A percentile compares a stretch with the other conserved stretches of the same genome.
phyloP scores from a whole-genome alignment of 2,797 vertebrate genomes.

The Picus viridis region DNA sequence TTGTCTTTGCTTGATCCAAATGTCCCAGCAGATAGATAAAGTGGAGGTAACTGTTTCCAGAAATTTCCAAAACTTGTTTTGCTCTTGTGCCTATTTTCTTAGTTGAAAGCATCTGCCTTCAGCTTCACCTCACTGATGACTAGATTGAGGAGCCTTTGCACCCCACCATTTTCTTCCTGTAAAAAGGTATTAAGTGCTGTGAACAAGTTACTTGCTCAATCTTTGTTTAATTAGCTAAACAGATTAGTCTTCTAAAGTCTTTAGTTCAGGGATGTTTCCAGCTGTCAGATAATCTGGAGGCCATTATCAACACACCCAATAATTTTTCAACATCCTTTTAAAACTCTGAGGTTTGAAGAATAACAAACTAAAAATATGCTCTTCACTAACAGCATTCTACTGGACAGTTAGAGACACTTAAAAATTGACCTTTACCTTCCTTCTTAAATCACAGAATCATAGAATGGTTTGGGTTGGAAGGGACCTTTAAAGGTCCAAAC shows the following conservation, averaged over 20 bases:
- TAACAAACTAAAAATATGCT: background rate
- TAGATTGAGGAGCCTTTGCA: background rate
- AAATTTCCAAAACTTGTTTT: background rate
- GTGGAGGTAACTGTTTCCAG: background rate
- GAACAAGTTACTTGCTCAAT: background rate
- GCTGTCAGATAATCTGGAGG: background rate
- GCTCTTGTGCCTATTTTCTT: background rate
- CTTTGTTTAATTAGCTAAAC: conserved; percentile 39
- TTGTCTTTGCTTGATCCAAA: background rate
- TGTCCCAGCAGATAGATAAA: background rate
- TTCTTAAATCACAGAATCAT: background rate
- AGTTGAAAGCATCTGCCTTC: background rate
- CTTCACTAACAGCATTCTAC: background rate
- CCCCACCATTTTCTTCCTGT: background rate
- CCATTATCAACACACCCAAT: background rate
- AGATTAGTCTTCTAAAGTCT: conserved; percentile 18
- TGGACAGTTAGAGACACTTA: background rate
- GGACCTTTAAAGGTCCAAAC: too few species aligned
- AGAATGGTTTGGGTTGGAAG: too few species aligned
- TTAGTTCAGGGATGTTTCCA: conserved; percentile 33
- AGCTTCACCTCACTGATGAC: background rate
- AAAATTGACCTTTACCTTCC: background rate
- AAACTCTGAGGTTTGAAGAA: background rate
- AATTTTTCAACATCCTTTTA: background rate
- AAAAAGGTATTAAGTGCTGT: background rate